Evolutionary conservation across 2,888 invertebrate species (phyloP).

Genomic region (Therioaphis trifolii): DNA sequence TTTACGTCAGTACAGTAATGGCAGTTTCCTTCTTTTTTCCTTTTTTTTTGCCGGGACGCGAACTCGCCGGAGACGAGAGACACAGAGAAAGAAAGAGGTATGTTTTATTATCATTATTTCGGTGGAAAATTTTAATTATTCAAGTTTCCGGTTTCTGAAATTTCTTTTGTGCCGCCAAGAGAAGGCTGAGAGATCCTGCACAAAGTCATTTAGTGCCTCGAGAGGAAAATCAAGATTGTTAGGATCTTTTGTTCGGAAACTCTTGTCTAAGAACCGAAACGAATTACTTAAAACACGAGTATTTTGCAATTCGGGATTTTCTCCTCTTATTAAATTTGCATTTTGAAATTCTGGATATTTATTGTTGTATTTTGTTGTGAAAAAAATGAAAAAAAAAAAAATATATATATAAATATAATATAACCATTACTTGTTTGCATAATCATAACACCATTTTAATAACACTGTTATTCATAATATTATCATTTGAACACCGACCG

Average conservation of each 20-base stretch:
- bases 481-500: not conserved
- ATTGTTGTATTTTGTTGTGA: not conserved
- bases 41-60: not conserved
- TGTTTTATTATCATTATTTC: not conserved
- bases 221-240: conserved; percentile 45
- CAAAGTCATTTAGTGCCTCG: conserved; percentile 28
- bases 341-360: conserved; percentile 16
- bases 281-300: conserved; percentile 31
- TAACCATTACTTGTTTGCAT: not conserved
- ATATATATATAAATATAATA: not conserved
- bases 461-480: not conserved
- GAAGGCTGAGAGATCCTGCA: not conserved
- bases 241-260: conserved; percentile 19
- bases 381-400: not conserved
- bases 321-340: conserved; percentile 27
- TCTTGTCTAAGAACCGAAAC: conserved; percentile 27
- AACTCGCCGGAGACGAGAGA: not conserved
- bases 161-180: conserved; percentile 21
- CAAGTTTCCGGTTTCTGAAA: conserved; percentile 28
- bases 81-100: not conserved
- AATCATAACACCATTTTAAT: not conserved
- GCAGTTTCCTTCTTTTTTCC: too few relatives aligned
- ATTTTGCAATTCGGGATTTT: conserved; percentile 13
- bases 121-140: conserved; percentile 13
- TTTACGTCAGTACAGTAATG: too few relatives aligned